Percentiles rank a stretch among this genome's conserved stretches.
phyloP scores from a whole-genome alignment of 53 echinoderm and acorn worm genomes.

The Paracentrotus lividus region DNA sequence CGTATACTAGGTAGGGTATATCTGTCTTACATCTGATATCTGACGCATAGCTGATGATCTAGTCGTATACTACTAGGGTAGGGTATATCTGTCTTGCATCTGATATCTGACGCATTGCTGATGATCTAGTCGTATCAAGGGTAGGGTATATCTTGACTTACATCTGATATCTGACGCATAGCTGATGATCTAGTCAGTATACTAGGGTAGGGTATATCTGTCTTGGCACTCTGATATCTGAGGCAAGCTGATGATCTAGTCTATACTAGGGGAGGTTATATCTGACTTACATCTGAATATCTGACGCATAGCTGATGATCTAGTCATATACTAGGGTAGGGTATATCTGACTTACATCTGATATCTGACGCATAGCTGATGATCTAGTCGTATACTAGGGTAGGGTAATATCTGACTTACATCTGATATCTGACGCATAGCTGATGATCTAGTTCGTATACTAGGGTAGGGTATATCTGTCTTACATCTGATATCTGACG shows the following conservation, averaged over 20 bases:
- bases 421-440: conserved; percentile 71
- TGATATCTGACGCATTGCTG: conserved; percentile 71
- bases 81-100: conserved; percentile 43
- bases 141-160: conserved; percentile 47
- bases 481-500: conserved; percentile 66
- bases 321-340: conserved; percentile 69
- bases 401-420: conserved; percentile 44
- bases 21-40: conserved; percentile 67
- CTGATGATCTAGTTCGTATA: conserved; percentile 69
- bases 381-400: conserved; percentile 71
- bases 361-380: conserved; percentile 67
- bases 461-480: conserved; percentile 58
- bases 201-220: conserved; percentile 61
- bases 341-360: conserved; percentile 60
- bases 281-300: conserved; percentile 63
- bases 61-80: conserved; percentile 74
- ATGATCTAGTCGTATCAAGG: conserved; percentile 72
- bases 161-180: conserved; percentile 73
- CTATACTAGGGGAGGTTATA: conserved; percentile 68
- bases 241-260: conserved; percentile 69
- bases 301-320: conserved; percentile 68
- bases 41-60: conserved; percentile 68
- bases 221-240: conserved; percentile 62
- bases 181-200: conserved; percentile 69
- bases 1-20: conserved; percentile 67